phyloP scores from a whole-genome alignment of 2,797 vertebrate species.

The Poecilia gillii region DNA sequence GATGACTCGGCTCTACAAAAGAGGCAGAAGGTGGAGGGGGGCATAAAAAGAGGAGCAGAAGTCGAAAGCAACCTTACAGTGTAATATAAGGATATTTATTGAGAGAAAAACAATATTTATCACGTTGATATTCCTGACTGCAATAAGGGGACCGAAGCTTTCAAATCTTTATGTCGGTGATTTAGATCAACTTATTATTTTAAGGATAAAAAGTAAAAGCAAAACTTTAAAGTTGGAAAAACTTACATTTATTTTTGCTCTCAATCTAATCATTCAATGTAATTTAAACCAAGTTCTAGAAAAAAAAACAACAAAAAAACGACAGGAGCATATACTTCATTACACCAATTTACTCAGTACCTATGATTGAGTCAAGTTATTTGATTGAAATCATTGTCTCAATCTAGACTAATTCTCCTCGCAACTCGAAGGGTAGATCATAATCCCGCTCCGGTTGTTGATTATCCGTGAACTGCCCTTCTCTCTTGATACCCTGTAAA shows the following conservation, averaged over 20 bases:
- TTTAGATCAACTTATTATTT: conserved; percentile 1
- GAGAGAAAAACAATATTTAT: conserved; percentile 4
- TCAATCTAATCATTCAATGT: conserved; percentile 11
- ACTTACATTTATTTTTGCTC: background rate
- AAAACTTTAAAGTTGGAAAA: background rate
- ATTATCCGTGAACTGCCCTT: conserved; percentile 24
- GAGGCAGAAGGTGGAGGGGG: conserved; percentile 36
- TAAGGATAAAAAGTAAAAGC: background rate
- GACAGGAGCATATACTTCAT: conserved; percentile 1
- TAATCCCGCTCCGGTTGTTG: conserved; percentile 48
- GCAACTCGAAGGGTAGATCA: conserved; percentile 84
- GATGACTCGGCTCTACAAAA: conserved; percentile 23
- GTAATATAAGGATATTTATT: background rate
- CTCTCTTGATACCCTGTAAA: conserved; percentile 46
- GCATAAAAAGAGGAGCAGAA: background rate
- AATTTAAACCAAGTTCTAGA: background rate
- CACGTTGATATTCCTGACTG: conserved; percentile 11
- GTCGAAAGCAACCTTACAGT: conserved; percentile 15
- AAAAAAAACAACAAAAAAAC: conserved; percentile 6
- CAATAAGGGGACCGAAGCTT: background rate
- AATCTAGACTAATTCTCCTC: conserved; percentile 84
- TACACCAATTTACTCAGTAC: conserved; percentile 10
- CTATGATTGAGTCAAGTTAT: background rate
- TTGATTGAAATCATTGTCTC: conserved; percentile 19
- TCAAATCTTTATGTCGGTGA: background rate